Conservation (phyloP, 1,140 invertebrate species). For the Eriocheir sinensis region DNA sequence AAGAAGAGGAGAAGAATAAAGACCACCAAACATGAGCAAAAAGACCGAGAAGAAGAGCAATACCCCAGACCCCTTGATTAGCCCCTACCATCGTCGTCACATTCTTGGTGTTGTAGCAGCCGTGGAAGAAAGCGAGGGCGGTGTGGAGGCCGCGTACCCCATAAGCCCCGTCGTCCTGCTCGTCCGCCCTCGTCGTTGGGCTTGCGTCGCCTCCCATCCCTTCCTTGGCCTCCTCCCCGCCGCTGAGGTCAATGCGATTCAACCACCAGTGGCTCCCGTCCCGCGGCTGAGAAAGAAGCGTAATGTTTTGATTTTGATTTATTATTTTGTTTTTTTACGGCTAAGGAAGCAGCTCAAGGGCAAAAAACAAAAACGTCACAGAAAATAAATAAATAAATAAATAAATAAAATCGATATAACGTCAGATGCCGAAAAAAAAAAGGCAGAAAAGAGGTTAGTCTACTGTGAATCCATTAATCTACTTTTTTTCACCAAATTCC, state of each 20-base stretch:
- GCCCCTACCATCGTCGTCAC: constrained; percentile 62
- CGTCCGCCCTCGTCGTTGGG: constrained; percentile 4
- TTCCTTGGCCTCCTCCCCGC: neutral
- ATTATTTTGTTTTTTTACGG: too few species aligned
- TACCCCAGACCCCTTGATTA: too few species aligned
- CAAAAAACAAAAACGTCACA: neutral
- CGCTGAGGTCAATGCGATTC: constrained; percentile 41
- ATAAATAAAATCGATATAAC: neutral
- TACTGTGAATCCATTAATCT: too few species aligned
- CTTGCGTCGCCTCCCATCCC: neutral
- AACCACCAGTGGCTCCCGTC: constrained; percentile 71
- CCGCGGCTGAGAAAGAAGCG: constrained; percentile 31
- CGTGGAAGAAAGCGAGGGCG: constrained; percentile 60
- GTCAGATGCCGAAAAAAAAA: too few species aligned
- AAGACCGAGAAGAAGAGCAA: too few species aligned
- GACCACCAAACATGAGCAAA: too few species aligned
- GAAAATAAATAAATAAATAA: neutral
- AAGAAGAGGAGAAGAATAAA: neutral
- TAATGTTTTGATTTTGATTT: neutral
- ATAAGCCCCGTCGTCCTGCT: constrained; percentile 61
- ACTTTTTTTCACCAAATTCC: too few species aligned
- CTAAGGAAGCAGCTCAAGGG: too few species aligned
- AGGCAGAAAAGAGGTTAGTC: neutral
- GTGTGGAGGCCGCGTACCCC: constrained; percentile 53
- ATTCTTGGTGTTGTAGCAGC: constrained; percentile 65